Evolutionary conservation across 2,797 vertebrate genomes (phyloP), one percentile per base, ranked within the genome.

Genomic region (Propithecus perrieri): DNA sequence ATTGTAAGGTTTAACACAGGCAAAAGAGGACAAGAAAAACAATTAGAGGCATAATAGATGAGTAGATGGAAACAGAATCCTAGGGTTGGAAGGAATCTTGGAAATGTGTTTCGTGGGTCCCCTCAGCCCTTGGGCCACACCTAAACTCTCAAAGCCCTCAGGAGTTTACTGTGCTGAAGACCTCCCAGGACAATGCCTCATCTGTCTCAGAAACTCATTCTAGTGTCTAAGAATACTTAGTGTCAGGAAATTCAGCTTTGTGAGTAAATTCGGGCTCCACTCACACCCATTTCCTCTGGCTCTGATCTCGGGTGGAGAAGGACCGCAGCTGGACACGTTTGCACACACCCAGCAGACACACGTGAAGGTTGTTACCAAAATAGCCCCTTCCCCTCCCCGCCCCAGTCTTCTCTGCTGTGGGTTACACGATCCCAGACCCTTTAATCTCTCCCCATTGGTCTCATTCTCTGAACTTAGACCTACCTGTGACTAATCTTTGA

Each of bases 231-330:
- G 97, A 98, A 98, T 97, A 97, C 67, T 46, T 43, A 33, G 79
- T 50, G 61, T 85, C 97, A 97, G 97, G 97, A 97, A 98, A 85
- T 57, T 83, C 0, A 1, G 71, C 24, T 35, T 83, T 81, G 96
- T 97, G 96, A 96, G 61, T 87, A 74, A 92, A 59, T 76, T 30
- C 2, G 2, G 91, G 72, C 63, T 89, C 28, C 1, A 14, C 72
- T 85, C 87, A 94, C 96, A 91, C 97, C 97, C 97, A 96, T 94
- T 98, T 98, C 97, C 97, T 97, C 93, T 48, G 43, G 95, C 96
- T 96, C 81, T 43, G 86, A 89, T 85, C 93, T 88, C 0, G 0
- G 65, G 80, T 5, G 85, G 84, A 63, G 63, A 75, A 63, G 71
- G 53, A 10, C 35, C 6, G 18, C 59, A 71, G 81, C 90, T 35